Percentiles rank a stretch among this genome's conserved stretches.
Conservation (phyloP, 2,113 vertebrate genomes). For the Oxyruncus cristatus region DNA sequence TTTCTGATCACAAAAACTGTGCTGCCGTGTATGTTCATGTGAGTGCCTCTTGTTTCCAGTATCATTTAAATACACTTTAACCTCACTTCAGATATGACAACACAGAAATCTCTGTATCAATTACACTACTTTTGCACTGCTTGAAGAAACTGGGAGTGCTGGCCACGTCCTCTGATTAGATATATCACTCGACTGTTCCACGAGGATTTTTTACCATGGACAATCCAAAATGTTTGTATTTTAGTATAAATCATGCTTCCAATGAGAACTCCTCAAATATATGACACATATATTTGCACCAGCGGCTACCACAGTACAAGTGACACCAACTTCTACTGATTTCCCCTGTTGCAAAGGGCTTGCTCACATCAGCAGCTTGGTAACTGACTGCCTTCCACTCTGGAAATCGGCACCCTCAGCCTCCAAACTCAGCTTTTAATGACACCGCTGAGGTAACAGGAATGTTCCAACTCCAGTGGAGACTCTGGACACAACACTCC, state of each 20-base stretch:
- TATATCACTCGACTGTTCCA: neutral
- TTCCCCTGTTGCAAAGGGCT: neutral
- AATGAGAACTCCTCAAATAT: neutral
- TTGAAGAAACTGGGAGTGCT: neutral
- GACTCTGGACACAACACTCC: neutral
- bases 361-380: neutral
- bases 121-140: neutral
- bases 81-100: neutral
- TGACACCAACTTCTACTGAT: neutral
- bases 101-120: neutral
- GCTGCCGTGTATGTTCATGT: accelerated
- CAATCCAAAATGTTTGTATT: neutral
- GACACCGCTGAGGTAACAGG: neutral
- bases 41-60: neutral
- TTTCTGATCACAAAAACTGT: neutral
- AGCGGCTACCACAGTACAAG: neutral
- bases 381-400: neutral
- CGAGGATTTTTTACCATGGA: neutral
- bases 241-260: neutral
- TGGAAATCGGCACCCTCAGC: neutral
- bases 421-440: neutral
- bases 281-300: neutral
- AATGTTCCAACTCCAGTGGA: neutral
- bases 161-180: neutral
- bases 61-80: neutral